Base-by-base conservation (phyloP, 2,888 invertebrate species). In the Sesia apiformis region DNA sequence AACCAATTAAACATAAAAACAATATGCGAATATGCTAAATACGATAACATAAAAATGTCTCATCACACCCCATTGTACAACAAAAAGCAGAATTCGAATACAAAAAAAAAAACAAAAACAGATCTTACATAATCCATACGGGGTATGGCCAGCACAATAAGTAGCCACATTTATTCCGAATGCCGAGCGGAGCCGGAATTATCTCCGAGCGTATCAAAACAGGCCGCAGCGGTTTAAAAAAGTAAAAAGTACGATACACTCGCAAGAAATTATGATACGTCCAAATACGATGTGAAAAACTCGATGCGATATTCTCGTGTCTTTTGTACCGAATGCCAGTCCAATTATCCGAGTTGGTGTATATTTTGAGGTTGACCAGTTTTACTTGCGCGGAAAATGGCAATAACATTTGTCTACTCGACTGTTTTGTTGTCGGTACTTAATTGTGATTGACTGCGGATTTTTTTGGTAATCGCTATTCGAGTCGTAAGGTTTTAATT, bases 21-120 rank as follows among this genome's bases (percentile, higher is more conserved):
- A 23, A 23, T 23, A 23, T 23, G 23, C 23, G 23, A 42, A 42
- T 43, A 46, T 46, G 23, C 23, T 23, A 46, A 46, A 4, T n/a
- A 46, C 46, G 23, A 8, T n/a, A 46, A 46, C 63, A 70, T 72
- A 72, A 75, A 78, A 76, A 72, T 74, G 71, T 76, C 66, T 65
- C 72, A 77, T 80, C 72, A 75, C 74, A 74, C 75, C 70, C 73
- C 70, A 78, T 79, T 80, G 77, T 68, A 62, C 70, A 61, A 73
- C 70, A 70, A 73, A 75, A 78, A 74, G 67, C 62, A 73, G 70
- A 69, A 69, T 70, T 61, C 60, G 56, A 60, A 53, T 59, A 62
- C 65, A 71, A 72, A 70, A 53, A 62, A 59, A 63, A 67, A 69
- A 69, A 66, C 65, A 64, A 53, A 55, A 49, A 55, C 43, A 56